Evolutionary conservation across 2,888 invertebrate species (phyloP), one percentile per base, ranked within the genome.

Genomic region (Rhodophaea formosa): DNA sequence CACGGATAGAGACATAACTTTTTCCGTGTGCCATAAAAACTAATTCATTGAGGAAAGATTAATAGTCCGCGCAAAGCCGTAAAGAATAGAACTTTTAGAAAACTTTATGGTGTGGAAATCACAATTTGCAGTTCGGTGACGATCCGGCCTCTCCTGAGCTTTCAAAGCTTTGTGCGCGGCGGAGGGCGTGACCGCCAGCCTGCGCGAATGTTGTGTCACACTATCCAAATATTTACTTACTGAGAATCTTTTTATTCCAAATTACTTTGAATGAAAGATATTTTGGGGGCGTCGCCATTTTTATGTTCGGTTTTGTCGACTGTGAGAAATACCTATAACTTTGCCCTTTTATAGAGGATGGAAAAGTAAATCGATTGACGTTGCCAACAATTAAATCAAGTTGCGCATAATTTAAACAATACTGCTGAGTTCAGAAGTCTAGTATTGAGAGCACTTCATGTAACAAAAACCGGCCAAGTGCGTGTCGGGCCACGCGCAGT

Each of bases 221-320:
- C 76, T 75, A 88, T 88, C 90, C 88, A 88, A 91, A 90, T 91
- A 91, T 91, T 90, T 84, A 90, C 88, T 86, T 85, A 74, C 69
- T 68, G 70, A 64, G 76, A 79, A 79, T 74, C 70, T 77, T 74
- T 79, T 82, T 80, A 75, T 77, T 61, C 63, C 66, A 61, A 67
- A 42, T 30, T 12, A 42, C 16, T 30, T 57, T 57, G 54, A 59
- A 64, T 62, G 56, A 60, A 60, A 53, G 29, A 52, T 14, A 56
- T 46, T 58, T 53, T 57, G 62, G 12, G 14, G 56, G 56, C 56
- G 56, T 42, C 30, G 47, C 42, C 44, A 8, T 3, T 46, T 46
- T 55, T 39, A 35, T 44, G 30, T 23, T 15, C 10, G 3, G 39
- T n/a, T 35, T 10, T 7, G 42, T 43, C 14, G 14, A n/a, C 44